Base-by-base conservation (phyloP, 53 echinoderm and acorn worm species). In the Temnopleurus reevesii region DNA sequence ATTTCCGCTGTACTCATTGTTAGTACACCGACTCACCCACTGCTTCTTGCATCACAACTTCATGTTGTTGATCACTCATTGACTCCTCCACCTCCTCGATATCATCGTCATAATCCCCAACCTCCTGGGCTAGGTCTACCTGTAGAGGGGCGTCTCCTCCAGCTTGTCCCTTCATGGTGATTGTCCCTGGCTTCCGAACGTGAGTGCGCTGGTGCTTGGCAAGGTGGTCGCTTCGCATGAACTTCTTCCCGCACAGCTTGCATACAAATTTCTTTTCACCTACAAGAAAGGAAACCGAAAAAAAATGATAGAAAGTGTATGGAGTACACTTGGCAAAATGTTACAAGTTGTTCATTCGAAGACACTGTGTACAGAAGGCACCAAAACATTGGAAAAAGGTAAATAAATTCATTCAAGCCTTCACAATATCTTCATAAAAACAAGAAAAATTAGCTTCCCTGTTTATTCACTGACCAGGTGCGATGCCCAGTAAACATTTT, bases 201-300 rank as follows among this genome's bases (percentile, higher is more conserved):
- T 97, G 98, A 2, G 98, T 97, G 79, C 94, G 92, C 51, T 92
- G 83, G 57, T 97, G 98, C 46, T 97, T 97, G 49, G 95, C 92
- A 46, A 97, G 91, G 77, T 97, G 98, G 55, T 97, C 98, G 53
- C 98, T 97, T 12, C 98, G 91, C 98, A 97, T 97, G 90, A 97
- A 97, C 41, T 95, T 92, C 84, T 97, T 97, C 19, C 92, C 85
- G 49, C 98, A 95, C 3, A 81, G 77, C 0, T 90, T 26, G 82
- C 98, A 97, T 7, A 83, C 86, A 90, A 97, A 97, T 21, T 90
- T 89, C 88, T 97, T 97, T 45, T 97, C 98, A 44, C 98, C 98
- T 97, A 24, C 8, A 18, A 34, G 15, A 21, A 2, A 63, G 41
- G 12, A 49, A 49, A 41, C 18, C 8, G 23, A 21, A n/a, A 71